Percentiles rank a stretch among this genome's conserved stretches.
These are phyloP conservation scores for Panthera tigris DNA, from an alignment of 2,113 vertebrate species.

Conservation along the genomic window DNA sequence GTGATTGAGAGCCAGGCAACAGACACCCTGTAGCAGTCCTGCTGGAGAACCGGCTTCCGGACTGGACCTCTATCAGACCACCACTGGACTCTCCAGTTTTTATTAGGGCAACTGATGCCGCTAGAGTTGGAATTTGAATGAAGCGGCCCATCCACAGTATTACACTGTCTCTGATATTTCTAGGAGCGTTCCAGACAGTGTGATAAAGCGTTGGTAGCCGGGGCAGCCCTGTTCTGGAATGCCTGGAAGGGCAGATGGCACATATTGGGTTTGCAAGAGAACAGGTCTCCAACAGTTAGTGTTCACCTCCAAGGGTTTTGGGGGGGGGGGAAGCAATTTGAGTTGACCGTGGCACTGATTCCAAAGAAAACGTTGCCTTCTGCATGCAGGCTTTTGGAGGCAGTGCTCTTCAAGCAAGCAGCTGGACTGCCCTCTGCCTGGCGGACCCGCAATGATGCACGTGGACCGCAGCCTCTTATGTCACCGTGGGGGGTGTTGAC, in stretches of 20 bases:
- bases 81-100: neutral
- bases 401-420: neutral
- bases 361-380: neutral
- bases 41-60: neutral
- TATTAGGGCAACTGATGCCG: neutral
- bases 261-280: slow-evolving; percentile 9
- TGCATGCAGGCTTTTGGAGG: neutral
- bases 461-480: neutral
- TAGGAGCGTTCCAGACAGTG: neutral
- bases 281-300: neutral
- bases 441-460: neutral
- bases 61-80: neutral
- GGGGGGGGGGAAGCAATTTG: neutral
- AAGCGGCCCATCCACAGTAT: neutral
- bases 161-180: neutral
- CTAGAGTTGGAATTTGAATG: neutral
- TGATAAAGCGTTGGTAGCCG: neutral
- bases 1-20: neutral
- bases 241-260: neutral
- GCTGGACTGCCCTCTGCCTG: neutral
- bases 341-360: neutral
- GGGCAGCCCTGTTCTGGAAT: neutral
- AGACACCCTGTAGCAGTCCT: rapidly evolving
- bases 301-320: neutral
- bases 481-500: neutral